Evolutionary conservation across 2,113 vertebrate species (phyloP).

Genomic region (Daubentonia madagascariensis): DNA sequence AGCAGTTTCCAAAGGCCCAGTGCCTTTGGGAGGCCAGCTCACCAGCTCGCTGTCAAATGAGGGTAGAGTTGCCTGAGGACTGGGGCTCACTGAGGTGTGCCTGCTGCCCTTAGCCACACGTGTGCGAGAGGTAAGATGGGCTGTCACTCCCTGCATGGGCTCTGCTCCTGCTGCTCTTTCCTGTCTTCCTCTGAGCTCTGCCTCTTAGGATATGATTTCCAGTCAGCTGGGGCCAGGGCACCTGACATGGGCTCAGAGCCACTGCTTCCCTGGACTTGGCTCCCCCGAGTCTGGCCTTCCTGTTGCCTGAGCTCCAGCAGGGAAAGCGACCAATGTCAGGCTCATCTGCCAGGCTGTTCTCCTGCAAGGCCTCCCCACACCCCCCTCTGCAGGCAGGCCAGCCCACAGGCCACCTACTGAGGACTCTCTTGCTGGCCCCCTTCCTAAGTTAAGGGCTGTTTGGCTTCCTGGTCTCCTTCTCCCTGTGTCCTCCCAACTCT

Average conservation of each 20-base stretch:
- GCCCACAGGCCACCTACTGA: too few species aligned
- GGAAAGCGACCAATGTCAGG: neutral
- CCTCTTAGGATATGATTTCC: neutral
- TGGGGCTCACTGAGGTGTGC: neutral
- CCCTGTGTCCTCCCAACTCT: fast-evolving
- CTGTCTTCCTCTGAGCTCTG: neutral
- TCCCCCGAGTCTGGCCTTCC: neutral
- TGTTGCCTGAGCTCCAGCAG: neutral
- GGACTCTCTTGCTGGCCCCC: neutral
- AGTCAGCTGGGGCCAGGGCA: neutral
- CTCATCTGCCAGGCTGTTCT: neutral
- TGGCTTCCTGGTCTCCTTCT: neutral
- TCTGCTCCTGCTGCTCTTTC: neutral
- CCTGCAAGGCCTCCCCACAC: neutral
- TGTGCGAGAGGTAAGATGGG: too few species aligned
- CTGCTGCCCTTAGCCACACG: neutral
- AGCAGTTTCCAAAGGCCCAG: too few species aligned
- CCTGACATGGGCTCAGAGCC: neutral
- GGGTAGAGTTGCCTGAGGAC: neutral
- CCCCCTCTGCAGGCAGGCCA: neutral
- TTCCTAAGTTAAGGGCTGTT: neutral
- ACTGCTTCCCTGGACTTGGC: neutral
- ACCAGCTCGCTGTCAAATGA: neutral
- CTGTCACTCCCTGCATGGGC: neutral
- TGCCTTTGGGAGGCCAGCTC: neutral